Evolutionary conservation across 2,113 vertebrate genomes (phyloP).

Genomic region (Apteryx owenii): DNA sequence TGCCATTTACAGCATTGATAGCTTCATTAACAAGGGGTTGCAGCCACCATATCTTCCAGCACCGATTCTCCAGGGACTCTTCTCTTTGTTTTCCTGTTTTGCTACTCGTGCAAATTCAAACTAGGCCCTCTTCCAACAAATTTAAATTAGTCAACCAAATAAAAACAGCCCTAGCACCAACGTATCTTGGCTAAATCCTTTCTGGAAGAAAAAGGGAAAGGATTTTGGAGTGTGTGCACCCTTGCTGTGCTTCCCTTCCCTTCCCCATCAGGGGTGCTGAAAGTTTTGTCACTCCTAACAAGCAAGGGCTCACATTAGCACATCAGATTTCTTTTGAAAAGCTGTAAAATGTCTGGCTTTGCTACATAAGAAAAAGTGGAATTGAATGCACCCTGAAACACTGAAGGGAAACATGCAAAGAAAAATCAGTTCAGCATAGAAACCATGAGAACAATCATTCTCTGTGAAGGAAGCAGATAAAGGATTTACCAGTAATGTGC

Average conservation of each 20-base stretch:
- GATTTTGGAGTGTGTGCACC: accelerated
- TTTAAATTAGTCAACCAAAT: background rate
- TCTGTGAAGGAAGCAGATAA: background rate
- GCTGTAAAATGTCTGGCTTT: background rate
- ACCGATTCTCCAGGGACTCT: background rate
- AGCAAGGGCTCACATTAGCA: background rate
- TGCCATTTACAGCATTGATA: background rate
- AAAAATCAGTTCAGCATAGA: background rate
- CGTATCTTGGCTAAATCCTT: background rate
- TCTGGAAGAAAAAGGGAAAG: background rate
- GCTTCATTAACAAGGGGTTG: background rate
- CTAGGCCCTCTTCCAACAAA: background rate
- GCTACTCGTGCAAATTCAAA: background rate
- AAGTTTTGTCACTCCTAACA: background rate
- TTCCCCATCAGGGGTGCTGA: background rate
- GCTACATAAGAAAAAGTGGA: background rate
- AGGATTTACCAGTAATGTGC: background rate
- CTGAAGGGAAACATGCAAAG: background rate
- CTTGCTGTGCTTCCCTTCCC: background rate
- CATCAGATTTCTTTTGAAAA: background rate
- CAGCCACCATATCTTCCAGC: background rate
- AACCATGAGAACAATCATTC: background rate
- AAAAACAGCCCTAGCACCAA: background rate
- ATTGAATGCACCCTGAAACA: background rate
- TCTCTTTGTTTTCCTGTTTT: background rate